Evolutionary conservation across 2,797 vertebrate genomes (phyloP).

Genomic region (Argentina silus): DNA sequence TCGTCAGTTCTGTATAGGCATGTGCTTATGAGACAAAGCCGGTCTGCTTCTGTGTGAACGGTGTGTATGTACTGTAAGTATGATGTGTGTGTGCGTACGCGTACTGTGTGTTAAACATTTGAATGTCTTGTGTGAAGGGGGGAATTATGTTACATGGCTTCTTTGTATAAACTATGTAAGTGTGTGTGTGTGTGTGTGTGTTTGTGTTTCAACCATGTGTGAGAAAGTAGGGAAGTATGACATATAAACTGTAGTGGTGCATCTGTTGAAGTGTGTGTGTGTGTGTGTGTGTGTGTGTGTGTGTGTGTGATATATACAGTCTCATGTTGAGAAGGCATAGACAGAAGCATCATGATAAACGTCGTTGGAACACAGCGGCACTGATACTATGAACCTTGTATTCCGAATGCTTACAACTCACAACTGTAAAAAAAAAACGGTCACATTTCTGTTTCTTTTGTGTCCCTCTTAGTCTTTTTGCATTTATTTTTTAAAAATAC

Average conservation of each 20-base stretch:
- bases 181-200: constrained; percentile 2
- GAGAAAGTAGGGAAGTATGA: no score
- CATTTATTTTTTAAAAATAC: constrained; percentile 28
- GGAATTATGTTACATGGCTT: no score
- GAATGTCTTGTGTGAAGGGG: not conserved
- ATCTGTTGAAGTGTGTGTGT: not conserved
- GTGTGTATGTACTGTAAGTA: no score
- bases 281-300: constrained; percentile 25
- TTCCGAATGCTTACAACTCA: constrained; percentile 58
- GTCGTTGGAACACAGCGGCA: constrained; percentile 47
- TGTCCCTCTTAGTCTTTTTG: constrained; percentile 38
- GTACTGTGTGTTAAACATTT: not conserved
- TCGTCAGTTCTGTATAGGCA: not conserved
- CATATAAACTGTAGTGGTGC: not conserved
- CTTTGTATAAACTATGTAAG: not conserved
- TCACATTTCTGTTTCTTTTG: constrained; percentile 37
- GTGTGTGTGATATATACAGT: constrained; percentile 61
- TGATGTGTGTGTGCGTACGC: not conserved
- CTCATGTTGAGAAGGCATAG: constrained; percentile 54
- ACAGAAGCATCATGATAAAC: constrained; percentile 50
- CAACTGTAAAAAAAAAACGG: constrained; percentile 20
- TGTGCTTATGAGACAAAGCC: not conserved
- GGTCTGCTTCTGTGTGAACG: not conserved
- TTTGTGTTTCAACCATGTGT: not conserved
- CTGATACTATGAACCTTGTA: constrained; percentile 51